Evolutionary conservation across 1,140 invertebrate species (phyloP), one percentile per base, ranked within the genome.

Genomic region (Linepithema humile): DNA sequence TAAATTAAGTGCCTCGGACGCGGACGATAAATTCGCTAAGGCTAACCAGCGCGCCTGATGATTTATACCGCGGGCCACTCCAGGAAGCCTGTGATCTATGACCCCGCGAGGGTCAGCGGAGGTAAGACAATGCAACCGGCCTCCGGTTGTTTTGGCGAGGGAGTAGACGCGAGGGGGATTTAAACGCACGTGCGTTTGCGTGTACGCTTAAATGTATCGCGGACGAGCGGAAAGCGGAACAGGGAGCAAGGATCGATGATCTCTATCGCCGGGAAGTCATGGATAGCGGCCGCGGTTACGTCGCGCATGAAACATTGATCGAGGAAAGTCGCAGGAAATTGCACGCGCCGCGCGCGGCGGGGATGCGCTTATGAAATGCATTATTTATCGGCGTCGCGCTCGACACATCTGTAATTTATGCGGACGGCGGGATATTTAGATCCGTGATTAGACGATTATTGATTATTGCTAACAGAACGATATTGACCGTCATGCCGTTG

Each of bases 71-170:
- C 67, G 55, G 73, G 53, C 85, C 85, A 90, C 83, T 88, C 84
- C 89, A 89, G 90, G 89, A 90, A 91, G 88, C 88, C 60, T 48
- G 88, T 91, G 91, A 91, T 91, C 85, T 91, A 91, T 85, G 88
- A 90, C 85, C 86, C 82, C 80, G 86, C 72, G 86, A 85, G 88
- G 88, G 87, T 85, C 77, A 77, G 85, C 53, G 45, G 59, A 83
- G 85, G 85, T 89, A 89, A 90, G 88, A 89, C 88, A 89, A 90
- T 89, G 88, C 87, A 77, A 32, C 60, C 45, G 43, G 57, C 29
- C 38, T n/a, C 59, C 20, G 73, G 43, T 59, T 53, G 59, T 67
- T 50, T 43, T 29, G 43, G 35, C 38, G 48, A 12, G 70, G 35
- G 55, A 38, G 15, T 20, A 38, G 35, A 26, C 50, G 15, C 26